Conservation (phyloP, 92 coral and sea anemone genomes). For the Porites rus region DNA sequence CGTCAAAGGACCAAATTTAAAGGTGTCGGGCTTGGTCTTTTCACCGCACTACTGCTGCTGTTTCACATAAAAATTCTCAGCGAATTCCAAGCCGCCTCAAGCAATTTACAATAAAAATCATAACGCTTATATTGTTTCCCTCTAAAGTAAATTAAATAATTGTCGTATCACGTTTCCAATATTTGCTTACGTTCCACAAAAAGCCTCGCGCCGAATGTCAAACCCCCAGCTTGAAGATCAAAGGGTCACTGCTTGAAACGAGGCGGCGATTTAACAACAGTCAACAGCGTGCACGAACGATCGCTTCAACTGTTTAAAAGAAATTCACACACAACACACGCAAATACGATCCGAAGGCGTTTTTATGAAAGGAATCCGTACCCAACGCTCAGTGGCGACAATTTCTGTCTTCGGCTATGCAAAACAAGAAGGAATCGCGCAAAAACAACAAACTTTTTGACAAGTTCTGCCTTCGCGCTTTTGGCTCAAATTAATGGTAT, state of each 20-base stretch:
- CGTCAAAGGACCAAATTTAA: background rate
- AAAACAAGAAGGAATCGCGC: slow-evolving; percentile 22
- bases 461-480: background rate
- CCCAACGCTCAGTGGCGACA: slow-evolving; percentile 38
- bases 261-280: slow-evolving; percentile 65
- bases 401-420: slow-evolving; percentile 34
- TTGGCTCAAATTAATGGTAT: background rate
- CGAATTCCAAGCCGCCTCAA: slow-evolving; percentile 1
- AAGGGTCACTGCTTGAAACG: slow-evolving; percentile 55
- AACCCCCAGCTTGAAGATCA: slow-evolving; percentile 48
- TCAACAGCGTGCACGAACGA: slow-evolving; percentile 61
- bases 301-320: slow-evolving; percentile 49
- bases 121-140: slow-evolving; percentile 54
- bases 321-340: slow-evolving; percentile 69
- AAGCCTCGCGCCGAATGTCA: slow-evolving; percentile 43
- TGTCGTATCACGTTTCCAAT: slow-evolving; percentile 80
- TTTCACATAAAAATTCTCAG: slow-evolving; percentile 33
- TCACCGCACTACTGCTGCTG: slow-evolving; percentile 14
- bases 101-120: slow-evolving; percentile 33
- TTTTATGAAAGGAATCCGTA: slow-evolving; percentile 68
- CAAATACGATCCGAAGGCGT: slow-evolving; percentile 61
- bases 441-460: slow-evolving; percentile 25
- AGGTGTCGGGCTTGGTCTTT: background rate
- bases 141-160: slow-evolving; percentile 68
- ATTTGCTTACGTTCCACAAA: slow-evolving; percentile 64